Evolutionary conservation across 1,140 invertebrate genomes (phyloP).

Genomic region (Caenorhabditis brenneri): DNA sequence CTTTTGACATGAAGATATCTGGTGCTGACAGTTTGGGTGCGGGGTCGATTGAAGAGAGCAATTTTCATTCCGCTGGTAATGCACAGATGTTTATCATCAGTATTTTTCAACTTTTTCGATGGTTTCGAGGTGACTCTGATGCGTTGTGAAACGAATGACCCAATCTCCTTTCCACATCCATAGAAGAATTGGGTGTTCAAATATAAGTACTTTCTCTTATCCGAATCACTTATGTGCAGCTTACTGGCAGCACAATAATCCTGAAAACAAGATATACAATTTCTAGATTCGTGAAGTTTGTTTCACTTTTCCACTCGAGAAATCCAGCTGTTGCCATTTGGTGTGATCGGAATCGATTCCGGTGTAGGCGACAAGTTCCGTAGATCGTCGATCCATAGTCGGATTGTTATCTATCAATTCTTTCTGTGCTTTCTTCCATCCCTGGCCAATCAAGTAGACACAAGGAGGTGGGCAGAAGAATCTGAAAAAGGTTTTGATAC

Average conservation of each 20-base stretch:
- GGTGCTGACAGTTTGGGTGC: no score
- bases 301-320: conserved; percentile 75
- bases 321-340: conserved; percentile 96
- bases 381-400: conserved; percentile 52
- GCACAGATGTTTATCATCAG: conserved; percentile 87
- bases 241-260: no score
- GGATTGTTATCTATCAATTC: conserved; percentile 34
- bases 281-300: no score
- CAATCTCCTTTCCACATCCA: conserved; percentile 95
- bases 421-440: conserved; percentile 79
- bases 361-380: conserved; percentile 92
- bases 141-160: conserved; percentile 94
- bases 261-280: no score
- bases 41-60: no score
- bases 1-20: no score
- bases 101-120: conserved; percentile 99
- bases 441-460: conserved; percentile 95
- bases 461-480: conserved; percentile 99
- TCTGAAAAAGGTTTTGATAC: conserved; percentile 70
- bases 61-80: no score
- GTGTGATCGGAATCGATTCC: conserved; percentile 93
- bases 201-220: conserved; percentile 97
- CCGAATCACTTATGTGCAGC: no score
- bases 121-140: conserved; percentile 98
- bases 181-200: conserved; percentile 87